Percentiles rank a stretch among this genome's conserved stretches.
phyloP scores from a whole-genome alignment of 2,113 vertebrate genomes.

The Mesitornis unicolor region DNA sequence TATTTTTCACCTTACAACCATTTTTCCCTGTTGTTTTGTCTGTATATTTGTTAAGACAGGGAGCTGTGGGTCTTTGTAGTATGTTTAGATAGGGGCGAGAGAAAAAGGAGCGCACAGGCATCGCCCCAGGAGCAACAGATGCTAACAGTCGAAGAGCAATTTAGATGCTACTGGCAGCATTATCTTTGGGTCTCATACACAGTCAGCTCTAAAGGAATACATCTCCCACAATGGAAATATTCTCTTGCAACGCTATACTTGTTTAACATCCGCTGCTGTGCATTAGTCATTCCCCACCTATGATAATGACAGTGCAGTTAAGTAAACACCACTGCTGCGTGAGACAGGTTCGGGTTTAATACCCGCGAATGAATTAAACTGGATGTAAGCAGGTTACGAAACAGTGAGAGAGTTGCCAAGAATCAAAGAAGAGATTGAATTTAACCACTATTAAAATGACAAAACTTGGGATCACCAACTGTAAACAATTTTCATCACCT shows the following conservation, averaged over 20 bases:
- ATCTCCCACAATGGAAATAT: background rate
- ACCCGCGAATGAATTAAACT: constrained; percentile 49
- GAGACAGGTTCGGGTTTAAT: constrained; percentile 28
- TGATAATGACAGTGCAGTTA: constrained; percentile 30
- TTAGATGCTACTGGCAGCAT: background rate
- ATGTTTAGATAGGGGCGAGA: background rate
- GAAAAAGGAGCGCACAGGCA: background rate
- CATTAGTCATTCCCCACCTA: background rate
- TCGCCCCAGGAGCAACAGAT: background rate
- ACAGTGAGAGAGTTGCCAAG: constrained; percentile 44
- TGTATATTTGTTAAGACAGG: background rate
- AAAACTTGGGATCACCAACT: constrained; percentile 70
- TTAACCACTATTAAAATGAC: constrained; percentile 72
- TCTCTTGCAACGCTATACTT: background rate
- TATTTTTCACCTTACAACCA: background rate
- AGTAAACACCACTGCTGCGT: constrained; percentile 20
- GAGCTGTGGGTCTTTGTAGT: background rate
- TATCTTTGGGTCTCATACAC: background rate
- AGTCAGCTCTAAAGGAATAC: background rate
- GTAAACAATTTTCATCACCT: constrained; percentile 74
- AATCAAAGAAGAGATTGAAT: constrained; percentile 59
- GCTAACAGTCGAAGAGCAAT: background rate
- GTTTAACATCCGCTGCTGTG: background rate
- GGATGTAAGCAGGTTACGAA: constrained; percentile 58
- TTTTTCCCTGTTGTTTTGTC: background rate